Evolutionary conservation across 2,113 vertebrate species (phyloP), one percentile per base, ranked within the genome.

Genomic region (Rhinopomastus cyanomelas): DNA sequence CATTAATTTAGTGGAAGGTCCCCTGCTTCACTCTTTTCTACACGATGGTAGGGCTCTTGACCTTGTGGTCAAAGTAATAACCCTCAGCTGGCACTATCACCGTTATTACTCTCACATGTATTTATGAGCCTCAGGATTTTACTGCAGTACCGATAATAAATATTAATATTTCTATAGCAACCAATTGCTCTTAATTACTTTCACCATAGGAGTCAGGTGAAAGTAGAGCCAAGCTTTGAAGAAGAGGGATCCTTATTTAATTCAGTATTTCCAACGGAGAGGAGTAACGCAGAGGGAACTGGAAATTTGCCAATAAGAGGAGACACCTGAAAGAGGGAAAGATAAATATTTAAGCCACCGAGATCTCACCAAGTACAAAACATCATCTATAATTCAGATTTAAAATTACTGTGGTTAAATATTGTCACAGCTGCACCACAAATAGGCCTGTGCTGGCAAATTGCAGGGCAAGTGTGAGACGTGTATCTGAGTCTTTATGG

Each of bases 371-470:
- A 92, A 95, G 74, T 88, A 87, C 81, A 92, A 94, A 94, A 90
- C 62, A 92, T 80, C 75, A 93, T 91, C 66, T 94, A 90, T 93
- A 95, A 95, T 92, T 95, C 86, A 93, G 77, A 80, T 73, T 77
- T 46, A 88, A 74, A 94, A 91, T 93, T 69, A 73, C 71, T 88
- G 18, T 87, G 90, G 78, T 94, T 95, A 95, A 95, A 96, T 85
- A 81, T 91, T 88, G 52, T 52, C 88, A 89, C 69, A 90, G 46
- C 71, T 66, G 37, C 55, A 68, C 57, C 74, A 68, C 82, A 93
- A 94, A 89, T 46, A 73, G 32, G 44, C n/a, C 26, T 81, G 6
- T 73, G 55, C 42, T 68, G 75, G 66, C 62, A 91, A 86, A 93
- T 91, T 91, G 79, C 59, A 84, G 68, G 57, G 61, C 72, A 92